A percentile compares a stretch with the other conserved stretches of the same genome.
Evolutionary conservation across 2,797 vertebrate genomes (phyloP).

Genomic region (Psittacula echo): DNA sequence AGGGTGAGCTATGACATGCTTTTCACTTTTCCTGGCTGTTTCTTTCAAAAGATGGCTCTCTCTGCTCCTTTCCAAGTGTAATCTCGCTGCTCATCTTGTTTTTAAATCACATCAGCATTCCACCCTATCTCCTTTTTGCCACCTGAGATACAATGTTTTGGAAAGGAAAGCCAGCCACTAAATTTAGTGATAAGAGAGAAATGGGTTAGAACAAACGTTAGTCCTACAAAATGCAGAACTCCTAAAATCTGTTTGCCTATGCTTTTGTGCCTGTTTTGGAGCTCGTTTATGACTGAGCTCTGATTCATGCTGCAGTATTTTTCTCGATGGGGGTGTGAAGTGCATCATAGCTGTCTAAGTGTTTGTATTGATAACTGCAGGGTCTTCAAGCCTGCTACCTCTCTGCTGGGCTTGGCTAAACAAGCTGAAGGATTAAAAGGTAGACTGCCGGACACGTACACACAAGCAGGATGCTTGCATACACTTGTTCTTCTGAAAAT

Average conservation of each 20-base stretch:
- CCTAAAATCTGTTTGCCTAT: neutral
- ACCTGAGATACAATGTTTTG: neutral
- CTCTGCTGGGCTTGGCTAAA: neutral
- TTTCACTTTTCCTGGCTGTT: constrained; percentile 36
- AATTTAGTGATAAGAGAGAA: neutral
- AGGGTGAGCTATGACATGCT: constrained; percentile 12
- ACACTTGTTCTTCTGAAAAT: neutral
- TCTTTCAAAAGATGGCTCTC: constrained; percentile 12
- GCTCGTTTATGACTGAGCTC: neutral
- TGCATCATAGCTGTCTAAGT: neutral
- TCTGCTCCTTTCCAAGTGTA: constrained; percentile 24
- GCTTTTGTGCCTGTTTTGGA: neutral
- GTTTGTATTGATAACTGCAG: neutral
- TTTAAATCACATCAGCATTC: constrained; percentile 21
- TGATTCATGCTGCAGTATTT: neutral
- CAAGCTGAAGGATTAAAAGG: neutral
- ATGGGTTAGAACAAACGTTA: neutral
- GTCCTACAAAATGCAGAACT: neutral
- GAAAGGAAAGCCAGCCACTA: neutral
- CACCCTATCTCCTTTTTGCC: neutral
- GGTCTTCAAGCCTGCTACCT: neutral
- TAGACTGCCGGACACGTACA: neutral
- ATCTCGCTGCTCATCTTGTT: constrained; percentile 3
- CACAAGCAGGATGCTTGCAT: neutral
- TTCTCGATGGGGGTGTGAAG: neutral